These are phyloP conservation scores for Tenthredo amoena DNA, from an alignment of 2,888 invertebrate genomes.

Conservation along the genomic window DNA sequence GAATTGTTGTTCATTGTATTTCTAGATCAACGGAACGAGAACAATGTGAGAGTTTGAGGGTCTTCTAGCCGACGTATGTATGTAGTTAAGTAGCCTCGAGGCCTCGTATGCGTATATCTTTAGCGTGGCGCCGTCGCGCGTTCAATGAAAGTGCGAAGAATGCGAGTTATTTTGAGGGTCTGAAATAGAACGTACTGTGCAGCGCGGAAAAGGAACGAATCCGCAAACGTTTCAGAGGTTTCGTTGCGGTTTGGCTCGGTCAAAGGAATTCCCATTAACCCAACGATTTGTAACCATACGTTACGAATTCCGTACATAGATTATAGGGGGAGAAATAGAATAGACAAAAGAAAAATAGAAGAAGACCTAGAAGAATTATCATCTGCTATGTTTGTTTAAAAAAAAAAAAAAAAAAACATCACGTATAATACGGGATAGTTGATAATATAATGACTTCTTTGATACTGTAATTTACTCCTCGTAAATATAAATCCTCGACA, in stretches of 20 bases:
- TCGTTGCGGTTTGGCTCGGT: constrained; percentile 9
- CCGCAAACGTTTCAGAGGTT: background rate
- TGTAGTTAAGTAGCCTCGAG: constrained; percentile 42
- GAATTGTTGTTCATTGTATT: background rate
- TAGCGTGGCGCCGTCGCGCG: constrained; percentile 65
- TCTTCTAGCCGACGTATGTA: background rate
- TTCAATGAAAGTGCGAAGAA: constrained; percentile 60
- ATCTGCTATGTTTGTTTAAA: background rate
- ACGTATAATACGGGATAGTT: background rate
- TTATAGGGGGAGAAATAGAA: background rate
- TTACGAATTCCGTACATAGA: background rate
- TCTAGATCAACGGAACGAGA: background rate
- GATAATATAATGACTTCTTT: constrained; percentile 2
- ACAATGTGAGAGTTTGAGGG: background rate
- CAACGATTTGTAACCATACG: constrained; percentile 22
- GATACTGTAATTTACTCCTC: constrained; percentile 16
- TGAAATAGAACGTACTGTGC: constrained; percentile 57
- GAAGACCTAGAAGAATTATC: background rate
- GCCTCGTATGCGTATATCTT: constrained; percentile 60
- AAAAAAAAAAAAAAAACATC: background rate
- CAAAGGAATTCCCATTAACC: constrained; percentile 49
- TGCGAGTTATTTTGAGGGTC: constrained; percentile 66
- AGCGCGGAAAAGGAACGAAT: constrained; percentile 15
- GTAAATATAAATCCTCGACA: background rate
- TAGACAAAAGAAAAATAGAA: background rate